Evolutionary conservation across 2,888 invertebrate genomes (phyloP).

Genomic region (Leptinotarsa tumamoca): DNA sequence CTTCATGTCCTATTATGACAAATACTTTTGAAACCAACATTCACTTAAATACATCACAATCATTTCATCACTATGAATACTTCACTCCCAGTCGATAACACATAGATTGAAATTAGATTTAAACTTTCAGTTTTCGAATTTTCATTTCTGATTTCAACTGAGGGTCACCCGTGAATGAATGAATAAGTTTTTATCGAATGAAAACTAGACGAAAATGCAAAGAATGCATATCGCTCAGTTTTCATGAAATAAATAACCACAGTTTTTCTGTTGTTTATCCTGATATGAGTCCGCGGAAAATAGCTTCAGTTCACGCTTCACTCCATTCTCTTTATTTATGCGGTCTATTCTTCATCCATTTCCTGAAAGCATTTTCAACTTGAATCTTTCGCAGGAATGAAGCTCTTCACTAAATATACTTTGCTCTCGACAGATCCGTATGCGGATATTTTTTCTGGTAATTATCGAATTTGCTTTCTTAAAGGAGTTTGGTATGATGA

Average conservation of each 20-base stretch:
- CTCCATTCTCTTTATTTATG: conserved; percentile 32
- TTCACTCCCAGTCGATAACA: no score
- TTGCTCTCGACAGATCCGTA: not conserved
- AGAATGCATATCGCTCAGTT: not conserved
- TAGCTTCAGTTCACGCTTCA: conserved; percentile 30
- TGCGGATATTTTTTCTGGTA: conserved; percentile 13
- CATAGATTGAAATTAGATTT: no score
- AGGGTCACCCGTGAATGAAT: no score
- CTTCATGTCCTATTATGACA: no score
- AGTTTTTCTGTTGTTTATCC: conserved; percentile 28
- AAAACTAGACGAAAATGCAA: not conserved
- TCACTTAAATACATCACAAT: no score
- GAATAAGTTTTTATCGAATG: no score
- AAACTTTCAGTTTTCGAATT: no score
- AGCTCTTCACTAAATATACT: not conserved
- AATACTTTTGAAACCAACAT: no score
- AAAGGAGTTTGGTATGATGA: not conserved
- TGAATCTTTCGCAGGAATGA: conserved; percentile 29
- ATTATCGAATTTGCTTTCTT: conserved; percentile 15
- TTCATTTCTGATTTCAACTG: no score
- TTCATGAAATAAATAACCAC: conserved; percentile 18
- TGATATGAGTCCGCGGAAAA: conserved; percentile 27
- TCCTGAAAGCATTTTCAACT: conserved; percentile 23
- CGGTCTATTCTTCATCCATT: conserved; percentile 27
- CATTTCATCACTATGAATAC: no score